Conservation (phyloP, 2,888 invertebrate genomes). For the Hyalella azteca region DNA sequence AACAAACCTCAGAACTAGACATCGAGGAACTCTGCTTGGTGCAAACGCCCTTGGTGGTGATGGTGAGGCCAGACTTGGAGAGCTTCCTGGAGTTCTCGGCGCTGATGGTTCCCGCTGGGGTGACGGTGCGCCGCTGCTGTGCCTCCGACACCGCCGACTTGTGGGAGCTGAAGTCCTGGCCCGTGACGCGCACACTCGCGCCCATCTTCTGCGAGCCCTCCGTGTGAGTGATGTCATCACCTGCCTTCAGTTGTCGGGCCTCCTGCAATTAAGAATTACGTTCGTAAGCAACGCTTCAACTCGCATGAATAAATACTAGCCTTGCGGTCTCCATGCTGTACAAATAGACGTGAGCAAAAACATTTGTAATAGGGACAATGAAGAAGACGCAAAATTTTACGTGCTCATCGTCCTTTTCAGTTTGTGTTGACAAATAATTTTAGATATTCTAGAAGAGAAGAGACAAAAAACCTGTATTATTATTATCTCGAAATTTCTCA, state of each 20-base stretch:
- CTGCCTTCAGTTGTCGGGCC: slow-evolving; percentile 80
- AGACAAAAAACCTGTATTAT: too few relatives aligned
- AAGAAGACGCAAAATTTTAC: too few relatives aligned
- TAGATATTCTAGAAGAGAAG: too few relatives aligned
- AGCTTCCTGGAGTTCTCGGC: slow-evolving; percentile 51
- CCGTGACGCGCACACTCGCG: slow-evolving; percentile 81
- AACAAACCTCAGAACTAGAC: slow-evolving; percentile 56
- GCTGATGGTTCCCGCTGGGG: slow-evolving; percentile 66
- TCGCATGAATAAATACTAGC: too few relatives aligned
- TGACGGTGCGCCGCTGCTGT: slow-evolving; percentile 81
- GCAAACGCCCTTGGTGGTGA: slow-evolving; percentile 76
- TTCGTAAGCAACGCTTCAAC: too few relatives aligned
- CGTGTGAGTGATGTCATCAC: slow-evolving; percentile 78
- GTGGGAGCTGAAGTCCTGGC: slow-evolving; percentile 85
- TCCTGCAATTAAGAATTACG: too few relatives aligned
- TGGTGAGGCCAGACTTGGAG: slow-evolving; percentile 66
- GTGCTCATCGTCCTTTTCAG: too few relatives aligned
- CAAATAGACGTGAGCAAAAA: too few relatives aligned
- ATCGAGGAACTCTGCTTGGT: slow-evolving; percentile 62
- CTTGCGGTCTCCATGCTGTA: too few relatives aligned
- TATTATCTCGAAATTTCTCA: too few relatives aligned
- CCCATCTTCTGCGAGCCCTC: slow-evolving; percentile 85
- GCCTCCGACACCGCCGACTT: slow-evolving; percentile 72
- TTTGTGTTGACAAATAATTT: too few relatives aligned
- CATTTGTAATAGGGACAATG: too few relatives aligned